phyloP scores from a whole-genome alignment of 1,140 invertebrate genomes.

The Goniozus legneri region DNA sequence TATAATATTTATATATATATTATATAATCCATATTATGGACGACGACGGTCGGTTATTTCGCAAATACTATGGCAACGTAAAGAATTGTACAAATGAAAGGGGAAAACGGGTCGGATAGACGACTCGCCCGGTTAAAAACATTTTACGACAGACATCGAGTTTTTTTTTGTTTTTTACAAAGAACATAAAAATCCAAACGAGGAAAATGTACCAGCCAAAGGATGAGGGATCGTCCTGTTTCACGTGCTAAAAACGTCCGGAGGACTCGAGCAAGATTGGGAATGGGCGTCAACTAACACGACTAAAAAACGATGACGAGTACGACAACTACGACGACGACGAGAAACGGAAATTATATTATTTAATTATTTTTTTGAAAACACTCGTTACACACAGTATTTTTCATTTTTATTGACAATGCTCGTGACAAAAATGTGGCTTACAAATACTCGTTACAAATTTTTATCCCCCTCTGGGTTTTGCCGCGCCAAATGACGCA shows the following conservation, averaged over 20 bases:
- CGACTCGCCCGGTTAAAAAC: no score
- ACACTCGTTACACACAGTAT: constrained; percentile 25
- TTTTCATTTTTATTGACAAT: constrained; percentile 39
- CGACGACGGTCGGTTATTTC: constrained; percentile 31
- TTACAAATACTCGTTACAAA: constrained; percentile 37
- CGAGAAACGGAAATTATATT: not conserved
- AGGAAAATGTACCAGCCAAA: constrained; percentile 27
- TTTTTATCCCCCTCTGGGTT: constrained; percentile 9
- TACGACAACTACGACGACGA: not conserved
- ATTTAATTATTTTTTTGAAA: constrained; percentile 11
- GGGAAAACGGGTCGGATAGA: constrained; percentile 18
- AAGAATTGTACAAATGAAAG: constrained; percentile 37
- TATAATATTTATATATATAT: constrained; percentile 12
- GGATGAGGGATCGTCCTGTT: no score
- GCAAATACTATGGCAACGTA: constrained; percentile 43
- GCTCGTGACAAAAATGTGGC: constrained; percentile 40
- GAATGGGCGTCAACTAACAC: not conserved
- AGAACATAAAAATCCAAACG: constrained; percentile 22
- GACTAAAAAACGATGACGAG: not conserved
- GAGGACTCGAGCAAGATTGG: constrained; percentile 1
- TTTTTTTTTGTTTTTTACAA: constrained; percentile 3
- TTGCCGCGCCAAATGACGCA: not conserved
- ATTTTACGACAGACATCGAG: no score
- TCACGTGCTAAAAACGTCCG: no score
- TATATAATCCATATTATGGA: not conserved